Conservation (phyloP, 2,113 vertebrate genomes). For the Rissa tridactyla region DNA sequence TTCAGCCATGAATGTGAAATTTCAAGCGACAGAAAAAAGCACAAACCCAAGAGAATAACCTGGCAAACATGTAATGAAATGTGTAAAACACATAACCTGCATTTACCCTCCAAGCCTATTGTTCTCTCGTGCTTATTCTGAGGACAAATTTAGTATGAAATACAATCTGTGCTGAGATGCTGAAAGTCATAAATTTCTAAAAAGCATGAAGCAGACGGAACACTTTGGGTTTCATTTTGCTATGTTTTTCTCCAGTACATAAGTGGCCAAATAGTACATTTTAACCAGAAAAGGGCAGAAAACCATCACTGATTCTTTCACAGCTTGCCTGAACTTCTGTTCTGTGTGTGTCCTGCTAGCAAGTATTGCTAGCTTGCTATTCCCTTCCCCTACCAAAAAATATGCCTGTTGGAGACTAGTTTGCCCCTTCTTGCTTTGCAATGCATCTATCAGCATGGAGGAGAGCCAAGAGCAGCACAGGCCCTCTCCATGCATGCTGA, state of each 20-base stretch:
- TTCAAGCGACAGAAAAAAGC: constrained; percentile 4
- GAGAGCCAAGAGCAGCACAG: background rate
- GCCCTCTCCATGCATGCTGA: background rate
- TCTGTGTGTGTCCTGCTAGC: background rate
- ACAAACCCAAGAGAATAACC: background rate
- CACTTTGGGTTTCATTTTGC: background rate
- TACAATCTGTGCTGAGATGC: background rate
- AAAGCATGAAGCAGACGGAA: background rate
- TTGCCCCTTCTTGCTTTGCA: background rate
- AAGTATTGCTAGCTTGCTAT: background rate
- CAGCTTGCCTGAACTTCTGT: background rate
- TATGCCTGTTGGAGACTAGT: background rate
- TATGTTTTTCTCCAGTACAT: background rate
- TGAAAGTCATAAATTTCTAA: background rate
- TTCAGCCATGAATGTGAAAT: background rate
- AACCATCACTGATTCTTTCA: background rate
- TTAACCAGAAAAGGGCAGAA: background rate
- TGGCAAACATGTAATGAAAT: background rate
- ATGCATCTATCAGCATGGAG: background rate
- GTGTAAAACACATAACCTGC: background rate
- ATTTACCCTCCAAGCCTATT: background rate
- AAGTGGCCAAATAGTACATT: background rate
- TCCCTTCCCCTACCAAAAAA: background rate
- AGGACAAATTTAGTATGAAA: background rate
- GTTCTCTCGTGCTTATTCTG: background rate